Percentiles rank a stretch among this genome's conserved stretches.
These are phyloP conservation scores for Pampus argenteus DNA, from an alignment of 2,797 vertebrate genomes.

Conservation along the genomic window DNA sequence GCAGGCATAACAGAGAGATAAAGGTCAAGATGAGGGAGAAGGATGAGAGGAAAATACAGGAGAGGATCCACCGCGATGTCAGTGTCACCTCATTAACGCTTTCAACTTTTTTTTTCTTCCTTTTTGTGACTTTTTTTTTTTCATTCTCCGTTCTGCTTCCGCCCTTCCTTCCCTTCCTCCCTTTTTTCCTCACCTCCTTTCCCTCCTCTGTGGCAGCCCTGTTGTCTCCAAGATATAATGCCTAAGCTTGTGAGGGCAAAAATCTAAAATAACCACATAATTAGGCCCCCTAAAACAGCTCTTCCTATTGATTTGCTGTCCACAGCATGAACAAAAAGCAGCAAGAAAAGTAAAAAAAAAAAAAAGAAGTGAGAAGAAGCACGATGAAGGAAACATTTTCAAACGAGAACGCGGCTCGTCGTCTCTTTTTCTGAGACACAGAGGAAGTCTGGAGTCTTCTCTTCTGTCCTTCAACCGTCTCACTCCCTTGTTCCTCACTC, in stretches of 20 bases:
- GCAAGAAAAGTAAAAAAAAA: conserved; percentile 17
- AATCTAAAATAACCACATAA: conserved; percentile 74
- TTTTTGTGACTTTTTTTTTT: conserved; percentile 38
- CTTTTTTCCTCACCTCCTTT: background rate
- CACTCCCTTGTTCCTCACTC: conserved; percentile 2
- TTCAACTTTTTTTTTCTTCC: conserved; percentile 42
- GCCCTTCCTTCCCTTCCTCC: background rate
- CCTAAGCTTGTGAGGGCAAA: conserved; percentile 48
- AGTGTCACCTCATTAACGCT: conserved; percentile 70
- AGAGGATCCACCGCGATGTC: conserved; percentile 47
- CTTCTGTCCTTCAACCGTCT: conserved; percentile 30
- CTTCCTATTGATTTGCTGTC: conserved; percentile 77
- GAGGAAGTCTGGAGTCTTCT: conserved; percentile 22
- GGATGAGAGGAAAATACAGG: conserved; percentile 41
- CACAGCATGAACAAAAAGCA: conserved; percentile 38
- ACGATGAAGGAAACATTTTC: conserved; percentile 44
- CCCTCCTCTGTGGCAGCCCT: conserved; percentile 14
- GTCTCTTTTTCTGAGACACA: conserved; percentile 12
- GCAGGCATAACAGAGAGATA: conserved; percentile 57
- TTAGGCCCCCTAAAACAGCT: conserved; percentile 63
- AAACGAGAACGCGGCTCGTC: conserved; percentile 46
- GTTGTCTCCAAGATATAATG: conserved; percentile 54
- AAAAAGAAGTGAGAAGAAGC: conserved; percentile 40
- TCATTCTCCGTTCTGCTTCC: background rate
- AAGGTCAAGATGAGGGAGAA: conserved; percentile 63